phyloP scores from a whole-genome alignment of 2,113 vertebrate genomes.

The Benitochromis conjunctus region DNA sequence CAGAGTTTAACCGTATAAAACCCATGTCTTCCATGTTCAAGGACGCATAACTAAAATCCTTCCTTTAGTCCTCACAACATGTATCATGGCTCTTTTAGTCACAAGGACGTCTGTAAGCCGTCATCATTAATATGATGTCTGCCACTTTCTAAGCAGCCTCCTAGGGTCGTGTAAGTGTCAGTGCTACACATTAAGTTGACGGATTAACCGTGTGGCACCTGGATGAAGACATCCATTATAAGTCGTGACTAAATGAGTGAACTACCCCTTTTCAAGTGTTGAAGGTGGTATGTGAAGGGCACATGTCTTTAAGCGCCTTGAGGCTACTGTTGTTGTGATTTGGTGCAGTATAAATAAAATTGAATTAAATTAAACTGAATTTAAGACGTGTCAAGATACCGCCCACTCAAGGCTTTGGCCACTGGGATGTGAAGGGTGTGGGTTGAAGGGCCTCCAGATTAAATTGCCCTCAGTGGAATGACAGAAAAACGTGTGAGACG shows the following conservation, averaged over 20 bases:
- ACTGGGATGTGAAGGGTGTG: background rate
- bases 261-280: background rate
- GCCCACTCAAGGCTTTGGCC: background rate
- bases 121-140: background rate
- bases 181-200: conserved; percentile 1
- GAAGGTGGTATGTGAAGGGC: conserved; percentile 7
- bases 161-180: background rate
- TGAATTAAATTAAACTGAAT: too few relatives aligned
- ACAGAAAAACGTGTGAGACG: background rate
- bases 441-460: background rate
- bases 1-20: background rate
- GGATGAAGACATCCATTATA: conserved; percentile 14
- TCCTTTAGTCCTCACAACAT: background rate
- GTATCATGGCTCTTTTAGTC: background rate
- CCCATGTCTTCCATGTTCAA: background rate
- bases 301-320: background rate
- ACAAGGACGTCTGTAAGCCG: background rate
- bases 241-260: background rate
- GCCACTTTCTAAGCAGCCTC: background rate
- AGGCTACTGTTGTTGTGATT: background rate
- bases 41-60: background rate
- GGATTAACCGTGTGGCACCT: background rate
- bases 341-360: background rate
- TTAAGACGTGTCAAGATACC: too few relatives aligned
- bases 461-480: background rate